Conservation (phyloP, 2,888 invertebrate genomes). For the Protophormia terraenovae region DNA sequence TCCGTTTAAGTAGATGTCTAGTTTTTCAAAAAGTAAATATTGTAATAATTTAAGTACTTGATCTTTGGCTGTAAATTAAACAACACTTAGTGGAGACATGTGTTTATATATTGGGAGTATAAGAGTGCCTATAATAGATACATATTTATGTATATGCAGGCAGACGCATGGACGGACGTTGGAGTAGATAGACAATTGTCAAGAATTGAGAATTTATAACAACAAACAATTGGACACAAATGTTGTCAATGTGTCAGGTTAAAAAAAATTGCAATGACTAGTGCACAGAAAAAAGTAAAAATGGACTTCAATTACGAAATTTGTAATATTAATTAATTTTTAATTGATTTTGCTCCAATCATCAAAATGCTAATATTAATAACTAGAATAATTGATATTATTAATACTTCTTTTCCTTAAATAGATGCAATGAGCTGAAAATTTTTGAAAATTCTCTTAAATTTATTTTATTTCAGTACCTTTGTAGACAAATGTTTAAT, state of each 20-base stretch:
- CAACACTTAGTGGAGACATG: conserved; percentile 60
- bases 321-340: no score
- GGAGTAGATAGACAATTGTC: conserved; percentile 33
- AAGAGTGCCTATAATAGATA: conserved; percentile 28
- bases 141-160: no score
- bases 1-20: conserved; percentile 68
- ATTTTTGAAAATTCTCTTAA: no score
- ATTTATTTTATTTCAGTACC: no score
- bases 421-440: no score
- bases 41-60: conserved; percentile 68
- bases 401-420: no score
- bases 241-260: conserved; percentile 39
- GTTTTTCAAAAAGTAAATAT: conserved; percentile 58
- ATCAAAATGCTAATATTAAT: no score
- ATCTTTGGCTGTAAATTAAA: conserved; percentile 67
- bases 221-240: conserved; percentile 26
- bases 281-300: no score
- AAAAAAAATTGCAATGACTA: not conserved
- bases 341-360: no score
- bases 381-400: no score
- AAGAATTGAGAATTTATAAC: conserved; percentile 25
- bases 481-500: no score
- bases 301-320: no score
- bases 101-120: conserved; percentile 15
- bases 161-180: not conserved